Conservation (phyloP, 2,888 invertebrate genomes). For the Tipula confusa region DNA sequence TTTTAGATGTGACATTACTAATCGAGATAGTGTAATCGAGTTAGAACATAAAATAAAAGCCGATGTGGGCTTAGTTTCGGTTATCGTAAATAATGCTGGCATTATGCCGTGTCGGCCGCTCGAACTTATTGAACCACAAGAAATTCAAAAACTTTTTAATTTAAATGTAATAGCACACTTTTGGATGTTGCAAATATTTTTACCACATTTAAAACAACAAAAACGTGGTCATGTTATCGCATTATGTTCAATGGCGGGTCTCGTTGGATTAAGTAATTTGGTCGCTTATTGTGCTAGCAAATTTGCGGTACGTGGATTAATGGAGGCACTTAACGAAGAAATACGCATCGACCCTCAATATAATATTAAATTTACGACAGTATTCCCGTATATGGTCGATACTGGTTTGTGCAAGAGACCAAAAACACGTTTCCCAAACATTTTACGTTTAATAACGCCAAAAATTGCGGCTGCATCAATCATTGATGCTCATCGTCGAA, state of each 20-base stretch:
- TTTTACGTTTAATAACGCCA: slow-evolving; percentile 62
- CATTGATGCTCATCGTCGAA: slow-evolving; percentile 62
- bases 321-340: slow-evolving; percentile 79
- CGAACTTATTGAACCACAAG: slow-evolving; percentile 59
- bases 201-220: slow-evolving; percentile 69
- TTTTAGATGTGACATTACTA: slow-evolving; percentile 71
- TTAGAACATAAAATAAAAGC: slow-evolving; percentile 59
- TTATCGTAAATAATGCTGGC: slow-evolving; percentile 82
- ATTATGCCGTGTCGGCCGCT: slow-evolving; percentile 76
- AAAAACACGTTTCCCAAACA: slow-evolving; percentile 63
- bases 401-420: slow-evolving; percentile 79
- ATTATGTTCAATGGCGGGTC: slow-evolving; percentile 71
- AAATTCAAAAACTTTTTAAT: slow-evolving; percentile 66
- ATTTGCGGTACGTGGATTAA: slow-evolving; percentile 77
- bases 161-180: slow-evolving; percentile 76
- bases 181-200: slow-evolving; percentile 70
- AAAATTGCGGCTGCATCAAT: slow-evolving; percentile 63
- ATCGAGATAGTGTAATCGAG: slow-evolving; percentile 61
- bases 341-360: slow-evolving; percentile 55
- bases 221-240: slow-evolving; percentile 74
- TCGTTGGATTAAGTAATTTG: slow-evolving; percentile 66
- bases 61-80: slow-evolving; percentile 72
- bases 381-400: slow-evolving; percentile 84
- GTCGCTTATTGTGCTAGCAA: slow-evolving; percentile 80
- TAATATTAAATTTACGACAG: slow-evolving; percentile 70